Evolutionary conservation across 2,113 vertebrate genomes (phyloP).

Genomic region (Tor tambroides): DNA sequence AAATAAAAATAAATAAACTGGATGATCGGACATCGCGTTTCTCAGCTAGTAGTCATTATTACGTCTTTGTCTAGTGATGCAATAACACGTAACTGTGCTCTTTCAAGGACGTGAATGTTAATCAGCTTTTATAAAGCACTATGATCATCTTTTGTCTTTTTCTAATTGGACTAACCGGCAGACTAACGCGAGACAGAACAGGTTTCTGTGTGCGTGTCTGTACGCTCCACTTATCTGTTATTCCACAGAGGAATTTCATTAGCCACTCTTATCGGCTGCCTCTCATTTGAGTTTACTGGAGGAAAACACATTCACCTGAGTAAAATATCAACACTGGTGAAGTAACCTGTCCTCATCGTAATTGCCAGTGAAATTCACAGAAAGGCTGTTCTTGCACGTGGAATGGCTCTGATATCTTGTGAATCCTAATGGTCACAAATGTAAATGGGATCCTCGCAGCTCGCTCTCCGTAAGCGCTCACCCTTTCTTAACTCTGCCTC

Average conservation of each 20-base stretch:
- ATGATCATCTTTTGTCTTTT: conserved; percentile 21
- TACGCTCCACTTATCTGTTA: neutral
- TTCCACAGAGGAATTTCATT: neutral
- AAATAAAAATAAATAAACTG: neutral
- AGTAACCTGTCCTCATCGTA: neutral
- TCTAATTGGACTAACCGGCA: conserved; percentile 5
- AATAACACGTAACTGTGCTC: neutral
- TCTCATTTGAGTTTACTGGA: neutral
- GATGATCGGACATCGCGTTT: neutral
- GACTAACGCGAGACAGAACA: neutral
- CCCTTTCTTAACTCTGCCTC: neutral
- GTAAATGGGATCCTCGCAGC: neutral
- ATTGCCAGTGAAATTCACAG: neutral
- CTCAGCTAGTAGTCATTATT: neutral
- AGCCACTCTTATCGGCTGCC: neutral
- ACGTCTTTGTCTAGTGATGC: conserved; percentile 1
- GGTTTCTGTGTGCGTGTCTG: neutral
- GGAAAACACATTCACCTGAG: neutral
- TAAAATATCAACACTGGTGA: neutral
- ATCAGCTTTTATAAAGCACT: conserved; percentile 7
- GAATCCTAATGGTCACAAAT: neutral
- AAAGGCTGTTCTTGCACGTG: neutral
- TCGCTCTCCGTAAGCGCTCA: neutral
- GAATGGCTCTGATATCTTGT: neutral
- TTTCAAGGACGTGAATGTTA: conserved; percentile 3